Evolutionary conservation across 2,888 invertebrate species (phyloP).

Genomic region (Sinopyrophorus schimmeli): DNA sequence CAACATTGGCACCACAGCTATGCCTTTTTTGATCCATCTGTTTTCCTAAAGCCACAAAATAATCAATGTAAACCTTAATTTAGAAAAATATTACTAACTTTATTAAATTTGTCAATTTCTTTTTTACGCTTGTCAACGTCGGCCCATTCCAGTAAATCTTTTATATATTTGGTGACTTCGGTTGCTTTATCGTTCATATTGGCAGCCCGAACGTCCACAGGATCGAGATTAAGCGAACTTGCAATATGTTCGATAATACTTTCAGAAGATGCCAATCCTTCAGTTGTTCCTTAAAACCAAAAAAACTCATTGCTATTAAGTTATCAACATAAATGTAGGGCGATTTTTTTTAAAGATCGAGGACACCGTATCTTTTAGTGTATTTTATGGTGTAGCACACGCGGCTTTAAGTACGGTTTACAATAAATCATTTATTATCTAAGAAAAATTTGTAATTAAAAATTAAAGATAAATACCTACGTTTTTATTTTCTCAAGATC

Average conservation of each 20-base stretch:
- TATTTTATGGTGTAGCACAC: too few species aligned
- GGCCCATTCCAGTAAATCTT: slow-evolving; percentile 60
- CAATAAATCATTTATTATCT: too few species aligned
- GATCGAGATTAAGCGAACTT: slow-evolving; percentile 58
- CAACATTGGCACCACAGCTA: slow-evolving; percentile 69
- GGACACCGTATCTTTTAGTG: too few species aligned
- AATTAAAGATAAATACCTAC: too few species aligned
- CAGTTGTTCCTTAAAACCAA: slow-evolving; percentile 59
- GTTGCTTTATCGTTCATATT: slow-evolving; percentile 57
- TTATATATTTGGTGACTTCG: slow-evolving; percentile 57
- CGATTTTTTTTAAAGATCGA: not conserved
- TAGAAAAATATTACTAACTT: slow-evolving; percentile 43
- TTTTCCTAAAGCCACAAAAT: slow-evolving; percentile 58
- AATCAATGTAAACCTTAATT: not conserved
- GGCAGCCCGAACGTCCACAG: slow-evolving; percentile 60
- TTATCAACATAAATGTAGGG: slow-evolving; percentile 2
- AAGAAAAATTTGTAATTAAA: too few species aligned
- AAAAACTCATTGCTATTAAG: too few species aligned
- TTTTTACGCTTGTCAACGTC: slow-evolving; percentile 61
- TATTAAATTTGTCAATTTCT: slow-evolving; percentile 64
- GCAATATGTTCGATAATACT: slow-evolving; percentile 70
- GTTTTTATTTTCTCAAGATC: too few species aligned
- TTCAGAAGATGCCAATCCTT: slow-evolving; percentile 67
- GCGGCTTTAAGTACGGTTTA: too few species aligned
- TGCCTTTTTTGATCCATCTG: slow-evolving; percentile 79